Percentiles rank a stretch among this genome's conserved stretches.
phyloP scores from a whole-genome alignment of 1,140 invertebrate species.

The Stenopsyche tienmushanensis region DNA sequence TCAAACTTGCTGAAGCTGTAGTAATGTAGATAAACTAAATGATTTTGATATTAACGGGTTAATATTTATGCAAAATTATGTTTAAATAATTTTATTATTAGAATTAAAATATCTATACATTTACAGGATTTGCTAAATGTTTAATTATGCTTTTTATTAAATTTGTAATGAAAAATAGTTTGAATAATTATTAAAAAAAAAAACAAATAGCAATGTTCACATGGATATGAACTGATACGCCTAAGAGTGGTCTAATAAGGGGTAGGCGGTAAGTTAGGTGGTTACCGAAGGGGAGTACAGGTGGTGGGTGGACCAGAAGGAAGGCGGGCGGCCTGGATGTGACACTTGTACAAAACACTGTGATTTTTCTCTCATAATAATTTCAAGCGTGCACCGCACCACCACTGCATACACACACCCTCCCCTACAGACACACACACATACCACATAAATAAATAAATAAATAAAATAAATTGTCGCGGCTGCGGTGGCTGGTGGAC shows the following conservation, averaged over 20 bases:
- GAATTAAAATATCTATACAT: too few species aligned
- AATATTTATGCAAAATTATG: too few species aligned
- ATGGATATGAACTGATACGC: too few species aligned
- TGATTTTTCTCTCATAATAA: constrained; percentile 42
- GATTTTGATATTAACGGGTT: too few species aligned
- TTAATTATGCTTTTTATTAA: too few species aligned
- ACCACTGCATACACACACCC: constrained; percentile 10
- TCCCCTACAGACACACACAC: constrained; percentile 2
- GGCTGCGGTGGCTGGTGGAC: not conserved
- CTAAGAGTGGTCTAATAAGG: constrained; percentile 17
- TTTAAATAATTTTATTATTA: too few species aligned
- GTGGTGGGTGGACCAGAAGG: constrained; percentile 9
- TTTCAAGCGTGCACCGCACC: constrained; percentile 27
- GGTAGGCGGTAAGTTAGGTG: constrained; percentile 14
- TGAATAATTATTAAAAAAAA: too few species aligned
- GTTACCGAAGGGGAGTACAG: not conserved
- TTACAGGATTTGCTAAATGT: too few species aligned
- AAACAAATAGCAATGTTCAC: too few species aligned
- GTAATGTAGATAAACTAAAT: too few species aligned
- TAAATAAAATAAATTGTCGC: constrained; percentile 36
- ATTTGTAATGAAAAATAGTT: too few species aligned
- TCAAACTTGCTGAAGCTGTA: too few species aligned
- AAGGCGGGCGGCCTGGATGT: constrained; percentile 35
- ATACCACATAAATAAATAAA: constrained; percentile 30
- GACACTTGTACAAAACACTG: constrained; percentile 42